Percentiles rank a stretch among this genome's conserved stretches.
Conservation (phyloP, 2,888 invertebrate species). For the Ellobium chinense region DNA sequence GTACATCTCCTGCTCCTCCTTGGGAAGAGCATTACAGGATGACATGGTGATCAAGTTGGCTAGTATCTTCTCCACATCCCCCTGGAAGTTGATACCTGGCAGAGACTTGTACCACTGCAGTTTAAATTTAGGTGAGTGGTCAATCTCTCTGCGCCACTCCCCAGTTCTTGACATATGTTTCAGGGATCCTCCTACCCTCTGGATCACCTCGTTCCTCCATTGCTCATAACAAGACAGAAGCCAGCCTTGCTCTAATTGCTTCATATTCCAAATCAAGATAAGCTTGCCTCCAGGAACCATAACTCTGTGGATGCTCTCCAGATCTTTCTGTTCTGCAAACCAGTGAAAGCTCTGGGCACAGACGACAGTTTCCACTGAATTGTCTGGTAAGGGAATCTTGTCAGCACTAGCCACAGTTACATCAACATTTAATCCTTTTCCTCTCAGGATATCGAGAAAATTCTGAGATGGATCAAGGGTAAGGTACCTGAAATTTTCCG, state of each 20-base stretch:
- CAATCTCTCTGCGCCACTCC: slow-evolving; percentile 31
- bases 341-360: slow-evolving; percentile 68
- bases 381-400: slow-evolving; percentile 55
- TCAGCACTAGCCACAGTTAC: slow-evolving; percentile 54
- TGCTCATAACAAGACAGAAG: slow-evolving; percentile 15
- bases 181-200: slow-evolving; percentile 18
- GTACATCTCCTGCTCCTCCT: slow-evolving; percentile 6
- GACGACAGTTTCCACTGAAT: slow-evolving; percentile 58
- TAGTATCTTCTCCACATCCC: slow-evolving; percentile 31
- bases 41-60: slow-evolving; percentile 28
- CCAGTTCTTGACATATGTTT: slow-evolving; percentile 5
- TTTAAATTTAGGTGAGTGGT: slow-evolving; percentile 10
- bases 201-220: slow-evolving; percentile 5
- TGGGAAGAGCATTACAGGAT: slow-evolving; percentile 26
- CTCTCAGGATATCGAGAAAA: slow-evolving; percentile 54
- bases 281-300: slow-evolving; percentile 57
- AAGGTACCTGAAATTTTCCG: slow-evolving; percentile 48
- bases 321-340: slow-evolving; percentile 58
- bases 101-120: slow-evolving; percentile 5
- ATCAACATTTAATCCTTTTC: slow-evolving; percentile 54
- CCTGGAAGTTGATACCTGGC: slow-evolving; percentile 16
- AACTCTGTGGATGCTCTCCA: slow-evolving; percentile 61
- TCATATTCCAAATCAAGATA: slow-evolving; percentile 33
- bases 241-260: slow-evolving; percentile 31
- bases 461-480: slow-evolving; percentile 62